Evolutionary conservation across 2,113 vertebrate species (phyloP).

Genomic region (Ploceus nigricollis): DNA sequence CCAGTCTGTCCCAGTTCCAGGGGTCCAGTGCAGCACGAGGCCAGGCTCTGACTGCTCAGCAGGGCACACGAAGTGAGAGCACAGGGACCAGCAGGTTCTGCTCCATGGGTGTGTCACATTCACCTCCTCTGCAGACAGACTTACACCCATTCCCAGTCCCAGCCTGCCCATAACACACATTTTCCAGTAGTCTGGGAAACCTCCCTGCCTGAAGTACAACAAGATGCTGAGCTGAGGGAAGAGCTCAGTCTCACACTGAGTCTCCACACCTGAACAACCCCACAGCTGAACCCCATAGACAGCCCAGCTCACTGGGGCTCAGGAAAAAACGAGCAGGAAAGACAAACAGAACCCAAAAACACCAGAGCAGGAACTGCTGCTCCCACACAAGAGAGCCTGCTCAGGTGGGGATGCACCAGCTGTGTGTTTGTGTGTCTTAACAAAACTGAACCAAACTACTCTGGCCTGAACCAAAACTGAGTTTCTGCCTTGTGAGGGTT

Average conservation of each 20-base stretch:
- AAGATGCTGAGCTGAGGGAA: background rate
- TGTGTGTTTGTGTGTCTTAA: accelerated
- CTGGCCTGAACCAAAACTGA: background rate
- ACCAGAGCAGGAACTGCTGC: background rate
- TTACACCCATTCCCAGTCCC: accelerated
- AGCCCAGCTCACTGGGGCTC: accelerated
- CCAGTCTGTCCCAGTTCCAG: accelerated
- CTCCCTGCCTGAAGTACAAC: accelerated
- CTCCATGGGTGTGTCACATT: accelerated
- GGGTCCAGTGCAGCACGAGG: accelerated
- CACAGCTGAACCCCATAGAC: background rate
- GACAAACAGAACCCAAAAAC: background rate
- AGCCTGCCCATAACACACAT: background rate
- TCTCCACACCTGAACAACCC: background rate
- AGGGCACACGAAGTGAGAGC: accelerated
- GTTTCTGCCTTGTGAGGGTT: no score
- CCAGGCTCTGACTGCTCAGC: accelerated
- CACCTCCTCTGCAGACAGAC: background rate
- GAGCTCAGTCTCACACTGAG: accelerated
- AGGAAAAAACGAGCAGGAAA: background rate
- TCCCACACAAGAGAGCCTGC: no score
- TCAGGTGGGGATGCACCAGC: accelerated
- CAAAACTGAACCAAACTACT: background rate
- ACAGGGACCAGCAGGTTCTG: background rate
- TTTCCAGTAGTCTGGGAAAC: background rate